Conservation (phyloP, 1,140 invertebrate species). For the Zaprionus kolodkinae region DNA sequence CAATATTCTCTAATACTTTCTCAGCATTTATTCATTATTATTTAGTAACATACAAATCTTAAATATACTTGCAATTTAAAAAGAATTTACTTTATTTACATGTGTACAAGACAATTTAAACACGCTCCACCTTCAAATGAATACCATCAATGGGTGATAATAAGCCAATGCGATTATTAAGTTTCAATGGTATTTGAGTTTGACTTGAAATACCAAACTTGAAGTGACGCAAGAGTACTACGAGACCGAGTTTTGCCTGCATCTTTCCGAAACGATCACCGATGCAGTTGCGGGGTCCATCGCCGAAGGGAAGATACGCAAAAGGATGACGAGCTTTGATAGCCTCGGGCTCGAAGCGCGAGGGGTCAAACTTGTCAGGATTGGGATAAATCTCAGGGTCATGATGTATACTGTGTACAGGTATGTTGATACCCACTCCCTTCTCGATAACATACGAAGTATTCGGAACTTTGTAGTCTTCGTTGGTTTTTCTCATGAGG, state of each 20-base stretch:
- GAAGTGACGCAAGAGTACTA: slow-evolving; percentile 84
- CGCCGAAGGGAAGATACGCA: slow-evolving; percentile 89
- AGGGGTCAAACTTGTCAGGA: slow-evolving; percentile 87
- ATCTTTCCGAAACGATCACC: slow-evolving; percentile 85
- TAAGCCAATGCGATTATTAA: slow-evolving; percentile 15
- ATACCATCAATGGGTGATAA: slow-evolving; percentile 44
- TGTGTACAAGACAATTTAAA: not conserved
- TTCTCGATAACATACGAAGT: slow-evolving; percentile 84
- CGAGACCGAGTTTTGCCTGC: slow-evolving; percentile 85
- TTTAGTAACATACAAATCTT: not conserved
- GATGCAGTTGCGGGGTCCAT: slow-evolving; percentile 89
- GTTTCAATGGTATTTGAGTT: slow-evolving; percentile 53
- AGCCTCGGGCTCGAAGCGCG: slow-evolving; percentile 85
- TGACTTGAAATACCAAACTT: slow-evolving; percentile 57
- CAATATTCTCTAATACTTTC: too few species aligned
- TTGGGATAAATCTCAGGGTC: slow-evolving; percentile 86
- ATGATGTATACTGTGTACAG: slow-evolving; percentile 86
- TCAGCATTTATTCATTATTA: not conserved
- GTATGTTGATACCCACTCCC: slow-evolving; percentile 86
- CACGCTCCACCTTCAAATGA: slow-evolving; percentile 7
- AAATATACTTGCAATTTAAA: not conserved
- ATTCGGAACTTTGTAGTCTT: slow-evolving; percentile 85
- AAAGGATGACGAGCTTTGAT: slow-evolving; percentile 84
- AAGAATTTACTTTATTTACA: not conserved
- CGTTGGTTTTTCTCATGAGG: slow-evolving; percentile 83